phyloP scores from a whole-genome alignment of 1,140 invertebrate species.

The Diabrotica undecimpunctata region DNA sequence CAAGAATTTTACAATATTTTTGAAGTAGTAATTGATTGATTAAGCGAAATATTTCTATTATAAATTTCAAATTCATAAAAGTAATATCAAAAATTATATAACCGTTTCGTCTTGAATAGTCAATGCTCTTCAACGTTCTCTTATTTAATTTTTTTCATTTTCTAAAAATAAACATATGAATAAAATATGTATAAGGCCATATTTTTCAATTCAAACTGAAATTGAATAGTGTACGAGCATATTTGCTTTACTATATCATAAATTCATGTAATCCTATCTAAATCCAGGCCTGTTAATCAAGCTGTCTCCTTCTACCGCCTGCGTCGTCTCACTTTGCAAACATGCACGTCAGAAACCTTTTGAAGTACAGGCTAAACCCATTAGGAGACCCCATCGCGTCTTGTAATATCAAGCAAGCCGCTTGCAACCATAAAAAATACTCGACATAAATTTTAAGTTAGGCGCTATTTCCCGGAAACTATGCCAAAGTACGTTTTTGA shows the following conservation, averaged over 20 bases:
- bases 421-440: conserved; percentile 36
- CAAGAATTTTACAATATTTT: no score
- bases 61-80: no score
- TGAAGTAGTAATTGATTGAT: no score
- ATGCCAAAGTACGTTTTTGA: conserved; percentile 12
- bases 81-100: no score
- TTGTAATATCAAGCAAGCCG: conserved; percentile 34
- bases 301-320: conserved; percentile 5
- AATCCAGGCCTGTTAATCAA: conserved; percentile 3
- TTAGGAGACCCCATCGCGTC: conserved; percentile 31
- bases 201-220: no score
- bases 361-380: conserved; percentile 38
- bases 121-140: no score
- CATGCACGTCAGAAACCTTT: conserved; percentile 34
- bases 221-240: no score
- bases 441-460: conserved; percentile 34
- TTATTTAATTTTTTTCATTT: no score
- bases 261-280: conserved; percentile 3
- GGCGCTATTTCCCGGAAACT: conserved; percentile 33
- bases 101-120: no score
- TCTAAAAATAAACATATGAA: no score
- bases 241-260: not conserved
- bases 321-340: conserved; percentile 21
- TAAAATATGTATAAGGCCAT: no score
- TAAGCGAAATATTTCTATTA: no score